Evolutionary conservation across 2,888 invertebrate genomes (phyloP).

Genomic region (Aphidius colemani): DNA sequence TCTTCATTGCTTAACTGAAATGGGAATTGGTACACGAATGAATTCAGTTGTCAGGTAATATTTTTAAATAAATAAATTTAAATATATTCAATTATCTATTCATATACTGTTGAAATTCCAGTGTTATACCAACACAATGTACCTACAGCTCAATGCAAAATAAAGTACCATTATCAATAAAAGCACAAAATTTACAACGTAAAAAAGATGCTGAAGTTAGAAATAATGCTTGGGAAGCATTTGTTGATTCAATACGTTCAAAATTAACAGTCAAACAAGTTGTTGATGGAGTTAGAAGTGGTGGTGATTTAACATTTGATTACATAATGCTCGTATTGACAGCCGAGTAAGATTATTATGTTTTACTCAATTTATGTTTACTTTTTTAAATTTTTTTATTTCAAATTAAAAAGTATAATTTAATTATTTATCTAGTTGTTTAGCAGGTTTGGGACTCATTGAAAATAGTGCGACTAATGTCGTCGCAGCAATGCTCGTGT

Average conservation of each 20-base stretch:
- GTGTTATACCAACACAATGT: constrained; percentile 55
- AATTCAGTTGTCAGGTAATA: constrained; percentile 74
- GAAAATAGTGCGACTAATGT: constrained; percentile 85
- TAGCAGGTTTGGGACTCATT: constrained; percentile 81
- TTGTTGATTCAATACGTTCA: constrained; percentile 78
- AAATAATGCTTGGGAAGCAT: constrained; percentile 69
- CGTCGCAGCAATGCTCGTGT: constrained; percentile 77
- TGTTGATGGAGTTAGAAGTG: constrained; percentile 76
- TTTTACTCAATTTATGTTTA: too few species aligned
- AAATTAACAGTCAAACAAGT: constrained; percentile 83
- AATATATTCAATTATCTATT: too few species aligned
- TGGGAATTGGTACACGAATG: constrained; percentile 72
- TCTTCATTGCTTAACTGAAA: constrained; percentile 73
- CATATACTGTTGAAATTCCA: constrained; percentile 29
- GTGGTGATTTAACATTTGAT: constrained; percentile 83
- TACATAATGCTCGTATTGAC: constrained; percentile 79
- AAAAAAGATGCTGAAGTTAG: constrained; percentile 44
- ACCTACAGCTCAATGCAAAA: constrained; percentile 49
- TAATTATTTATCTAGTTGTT: constrained; percentile 64
- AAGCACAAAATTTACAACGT: constrained; percentile 33
- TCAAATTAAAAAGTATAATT: neutral
- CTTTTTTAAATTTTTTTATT: too few species aligned
- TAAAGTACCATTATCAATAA: constrained; percentile 27
- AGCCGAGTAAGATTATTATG: constrained; percentile 85
- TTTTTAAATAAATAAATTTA: neutral